Conservation (phyloP, 30 jellyfish, hydroid and myxozoan species). For the Aurelia coerulea region DNA sequence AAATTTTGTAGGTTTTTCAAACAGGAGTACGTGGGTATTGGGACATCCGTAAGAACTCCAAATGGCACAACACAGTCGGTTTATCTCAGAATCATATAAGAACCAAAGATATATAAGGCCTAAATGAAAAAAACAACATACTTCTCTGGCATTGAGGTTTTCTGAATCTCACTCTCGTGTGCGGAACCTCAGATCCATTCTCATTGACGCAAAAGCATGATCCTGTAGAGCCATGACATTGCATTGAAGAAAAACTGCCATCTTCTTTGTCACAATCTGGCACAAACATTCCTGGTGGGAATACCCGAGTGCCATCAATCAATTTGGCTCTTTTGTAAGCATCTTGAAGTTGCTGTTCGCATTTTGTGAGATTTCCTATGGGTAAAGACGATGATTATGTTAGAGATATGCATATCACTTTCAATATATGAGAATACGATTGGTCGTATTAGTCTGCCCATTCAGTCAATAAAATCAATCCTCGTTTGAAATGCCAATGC, state of each 20-base stretch:
- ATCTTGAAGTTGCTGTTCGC: slow-evolving; percentile 17
- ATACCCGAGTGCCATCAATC: slow-evolving; percentile 36
- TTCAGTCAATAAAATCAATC: too few relatives aligned
- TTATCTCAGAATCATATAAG: too few relatives aligned
- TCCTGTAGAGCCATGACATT: slow-evolving; percentile 87
- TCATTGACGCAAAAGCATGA: slow-evolving; percentile 74
- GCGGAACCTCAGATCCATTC: slow-evolving; percentile 53
- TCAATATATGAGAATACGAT: too few relatives aligned
- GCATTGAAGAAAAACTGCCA: slow-evolving; percentile 66
- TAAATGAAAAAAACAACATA: slow-evolving; percentile 2
- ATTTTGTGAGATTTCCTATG: slow-evolving; percentile 12
- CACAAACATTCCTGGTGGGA: slow-evolving; percentile 66
- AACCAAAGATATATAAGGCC: background rate
- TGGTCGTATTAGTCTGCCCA: too few relatives aligned
- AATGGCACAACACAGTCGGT: too few relatives aligned
- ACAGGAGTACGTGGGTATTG: too few relatives aligned
- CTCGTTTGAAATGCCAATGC: too few relatives aligned
- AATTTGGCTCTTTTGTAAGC: slow-evolving; percentile 1
- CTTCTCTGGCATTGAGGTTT: slow-evolving; percentile 56
- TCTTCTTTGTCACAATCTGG: slow-evolving; percentile 73
- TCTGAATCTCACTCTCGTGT: slow-evolving; percentile 36
- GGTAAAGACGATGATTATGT: background rate
- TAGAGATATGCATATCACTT: too few relatives aligned
- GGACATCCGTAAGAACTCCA: too few relatives aligned
- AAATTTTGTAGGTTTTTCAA: too few relatives aligned